These are phyloP conservation scores for Athalia cordata DNA, from an alignment of 2,888 invertebrate species.

Conservation along the genomic window DNA sequence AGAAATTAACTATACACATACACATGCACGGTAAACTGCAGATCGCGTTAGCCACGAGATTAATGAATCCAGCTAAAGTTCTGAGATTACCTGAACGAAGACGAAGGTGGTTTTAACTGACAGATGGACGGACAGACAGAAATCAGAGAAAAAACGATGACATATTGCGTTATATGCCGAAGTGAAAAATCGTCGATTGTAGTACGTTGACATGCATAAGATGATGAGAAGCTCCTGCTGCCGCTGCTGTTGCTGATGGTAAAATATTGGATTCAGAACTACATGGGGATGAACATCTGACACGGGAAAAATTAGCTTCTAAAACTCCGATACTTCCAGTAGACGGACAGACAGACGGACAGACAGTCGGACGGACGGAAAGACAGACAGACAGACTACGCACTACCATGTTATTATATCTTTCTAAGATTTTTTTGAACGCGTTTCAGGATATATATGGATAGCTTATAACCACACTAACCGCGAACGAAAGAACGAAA, in stretches of 20 bases:
- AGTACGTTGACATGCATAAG: neutral
- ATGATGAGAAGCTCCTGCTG: too few relatives aligned
- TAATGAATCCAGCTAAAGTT: neutral
- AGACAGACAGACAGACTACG: slow-evolving; percentile 60
- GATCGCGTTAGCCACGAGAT: slow-evolving; percentile 12
- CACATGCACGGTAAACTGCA: neutral
- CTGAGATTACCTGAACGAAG: too few relatives aligned
- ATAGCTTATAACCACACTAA: neutral
- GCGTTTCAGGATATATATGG: slow-evolving; percentile 36
- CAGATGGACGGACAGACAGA: neutral
- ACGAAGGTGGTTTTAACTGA: too few relatives aligned
- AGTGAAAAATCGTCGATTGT: too few relatives aligned
- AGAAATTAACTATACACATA: slow-evolving; percentile 25
- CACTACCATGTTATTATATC: slow-evolving; percentile 71
- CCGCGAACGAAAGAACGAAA: slow-evolving; percentile 48
- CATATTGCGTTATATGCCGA: neutral
- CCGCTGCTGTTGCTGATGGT: too few relatives aligned
- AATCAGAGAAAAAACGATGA: slow-evolving; percentile 52
- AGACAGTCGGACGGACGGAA: slow-evolving; percentile 44
- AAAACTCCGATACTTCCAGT: too few relatives aligned
- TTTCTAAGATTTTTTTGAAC: slow-evolving; percentile 51
- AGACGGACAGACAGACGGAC: too few relatives aligned
- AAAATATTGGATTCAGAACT: too few relatives aligned
- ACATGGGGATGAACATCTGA: too few relatives aligned
- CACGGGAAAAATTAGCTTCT: too few relatives aligned